These are phyloP conservation scores for Gnathonemus echidnorhynchus DNA, from an alignment of 2,113 vertebrate genomes.

Conservation along the genomic window DNA sequence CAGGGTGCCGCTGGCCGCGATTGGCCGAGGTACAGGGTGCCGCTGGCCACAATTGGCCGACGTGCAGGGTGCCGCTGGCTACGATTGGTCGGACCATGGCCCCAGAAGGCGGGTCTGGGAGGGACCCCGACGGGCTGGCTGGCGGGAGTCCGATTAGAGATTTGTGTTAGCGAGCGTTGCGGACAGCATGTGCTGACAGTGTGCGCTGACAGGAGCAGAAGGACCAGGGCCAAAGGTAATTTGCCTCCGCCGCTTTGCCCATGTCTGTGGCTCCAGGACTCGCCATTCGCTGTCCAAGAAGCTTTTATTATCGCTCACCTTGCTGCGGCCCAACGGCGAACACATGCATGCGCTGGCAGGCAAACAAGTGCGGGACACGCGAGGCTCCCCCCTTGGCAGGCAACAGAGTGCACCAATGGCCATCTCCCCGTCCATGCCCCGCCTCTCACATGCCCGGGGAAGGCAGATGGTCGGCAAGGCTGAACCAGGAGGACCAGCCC, in stretches of 20 bases:
- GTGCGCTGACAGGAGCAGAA: not conserved
- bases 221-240: conserved; percentile 14
- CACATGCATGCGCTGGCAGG: not conserved
- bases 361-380: not conserved
- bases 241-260: not conserved
- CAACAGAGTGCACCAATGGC: too few relatives aligned
- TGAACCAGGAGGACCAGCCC: too few relatives aligned
- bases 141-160: conserved; percentile 6
- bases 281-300: not conserved
- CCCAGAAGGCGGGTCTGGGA: not conserved
- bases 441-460: not conserved
- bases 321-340: not conserved
- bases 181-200: not conserved
- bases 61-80: not conserved
- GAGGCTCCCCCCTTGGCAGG: not conserved
- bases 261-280: not conserved
- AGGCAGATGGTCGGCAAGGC: not conserved
- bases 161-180: not conserved
- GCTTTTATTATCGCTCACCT: not conserved
- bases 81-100: conserved; percentile 9
- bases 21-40: not conserved
- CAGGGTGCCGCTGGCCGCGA: not conserved
- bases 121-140: not conserved
- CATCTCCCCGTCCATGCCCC: not conserved
- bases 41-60: not conserved